These are phyloP conservation scores for Drosophila sulfurigaster DNA, from an alignment of 1,140 invertebrate genomes.

Conservation along the genomic window DNA sequence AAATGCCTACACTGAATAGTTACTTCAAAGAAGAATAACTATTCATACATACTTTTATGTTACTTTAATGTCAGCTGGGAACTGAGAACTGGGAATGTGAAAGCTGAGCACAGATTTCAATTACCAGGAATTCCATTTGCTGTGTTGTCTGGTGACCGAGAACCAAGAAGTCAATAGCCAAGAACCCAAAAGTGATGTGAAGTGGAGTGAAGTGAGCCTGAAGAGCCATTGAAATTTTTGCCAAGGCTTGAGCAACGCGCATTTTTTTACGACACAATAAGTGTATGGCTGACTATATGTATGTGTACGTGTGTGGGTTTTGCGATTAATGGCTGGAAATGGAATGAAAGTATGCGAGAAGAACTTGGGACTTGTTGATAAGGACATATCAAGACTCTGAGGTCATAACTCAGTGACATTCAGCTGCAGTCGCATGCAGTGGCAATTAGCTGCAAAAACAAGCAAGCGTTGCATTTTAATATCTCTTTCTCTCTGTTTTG, in stretches of 20 bases:
- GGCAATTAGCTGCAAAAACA: slow-evolving; percentile 36
- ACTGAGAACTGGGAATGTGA: not conserved
- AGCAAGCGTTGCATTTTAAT: slow-evolving; percentile 17
- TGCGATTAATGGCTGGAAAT: slow-evolving; percentile 53
- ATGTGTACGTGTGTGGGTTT: slow-evolving; percentile 23
- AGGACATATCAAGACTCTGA: slow-evolving; percentile 14
- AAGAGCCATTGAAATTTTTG: slow-evolving; percentile 7
- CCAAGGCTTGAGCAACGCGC: slow-evolving; percentile 26
- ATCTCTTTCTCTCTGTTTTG: slow-evolving; percentile 8
- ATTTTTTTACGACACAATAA: slow-evolving; percentile 46
- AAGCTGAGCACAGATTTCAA: slow-evolving; percentile 46
- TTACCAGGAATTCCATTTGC: slow-evolving; percentile 21
- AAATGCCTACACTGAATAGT: slow-evolving; percentile 16
- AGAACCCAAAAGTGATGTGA: not conserved
- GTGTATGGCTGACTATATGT: not conserved
- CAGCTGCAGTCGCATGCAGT: slow-evolving; percentile 9
- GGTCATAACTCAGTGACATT: slow-evolving; percentile 34
- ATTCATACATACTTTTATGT: slow-evolving; percentile 36
- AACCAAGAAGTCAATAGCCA: not conserved
- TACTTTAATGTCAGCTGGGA: slow-evolving; percentile 1
- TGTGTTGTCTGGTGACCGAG: not conserved
- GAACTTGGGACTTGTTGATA: slow-evolving; percentile 11
- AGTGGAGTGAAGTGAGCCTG: slow-evolving; percentile 2
- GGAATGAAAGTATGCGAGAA: slow-evolving; percentile 33
- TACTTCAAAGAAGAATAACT: not conserved